Percentiles rank a stretch among this genome's conserved stretches.
These are phyloP conservation scores for Lacerta bilineata DNA, from an alignment of 2,797 vertebrate species.

Conservation along the genomic window DNA sequence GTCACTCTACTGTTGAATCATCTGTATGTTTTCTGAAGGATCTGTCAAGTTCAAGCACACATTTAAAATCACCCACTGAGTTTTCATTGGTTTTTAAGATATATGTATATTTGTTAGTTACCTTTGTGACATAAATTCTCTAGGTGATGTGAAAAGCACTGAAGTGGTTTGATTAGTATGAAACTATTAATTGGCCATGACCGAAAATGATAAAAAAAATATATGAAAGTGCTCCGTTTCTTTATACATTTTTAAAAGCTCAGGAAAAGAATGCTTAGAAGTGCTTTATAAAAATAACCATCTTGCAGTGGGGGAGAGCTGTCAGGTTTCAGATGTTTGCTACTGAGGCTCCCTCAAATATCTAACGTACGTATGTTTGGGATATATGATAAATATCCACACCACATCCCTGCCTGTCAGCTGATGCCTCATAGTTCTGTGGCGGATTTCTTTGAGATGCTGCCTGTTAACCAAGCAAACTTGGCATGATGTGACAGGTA, in stretches of 20 bases:
- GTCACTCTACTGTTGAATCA: rapidly evolving
- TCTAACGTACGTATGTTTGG: neutral
- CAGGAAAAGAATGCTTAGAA: neutral
- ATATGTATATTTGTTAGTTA: no score
- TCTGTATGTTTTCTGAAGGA: neutral
- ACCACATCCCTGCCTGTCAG: neutral
- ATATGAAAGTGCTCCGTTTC: neutral
- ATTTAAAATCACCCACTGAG: slow-evolving; percentile 24
- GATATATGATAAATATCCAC: neutral
- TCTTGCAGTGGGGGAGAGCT: rapidly evolving
- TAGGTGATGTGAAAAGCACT: neutral
- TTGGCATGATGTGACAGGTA: neutral
- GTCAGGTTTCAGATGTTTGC: neutral
- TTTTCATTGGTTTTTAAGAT: neutral
- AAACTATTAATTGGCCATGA: slow-evolving; percentile 28
- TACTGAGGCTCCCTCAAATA: neutral
- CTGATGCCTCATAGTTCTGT: neutral
- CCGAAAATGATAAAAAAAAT: neutral
- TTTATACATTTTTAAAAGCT: neutral
- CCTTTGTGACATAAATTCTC: no score
- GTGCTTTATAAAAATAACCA: neutral
- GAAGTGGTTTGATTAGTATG: slow-evolving; percentile 8
- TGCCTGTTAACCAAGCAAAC: neutral
- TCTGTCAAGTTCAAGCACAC: slow-evolving; percentile 7
- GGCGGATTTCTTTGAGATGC: slow-evolving; percentile 12